Conservation (phyloP, 2,113 vertebrate species). For the Peromyscus polionotus region DNA sequence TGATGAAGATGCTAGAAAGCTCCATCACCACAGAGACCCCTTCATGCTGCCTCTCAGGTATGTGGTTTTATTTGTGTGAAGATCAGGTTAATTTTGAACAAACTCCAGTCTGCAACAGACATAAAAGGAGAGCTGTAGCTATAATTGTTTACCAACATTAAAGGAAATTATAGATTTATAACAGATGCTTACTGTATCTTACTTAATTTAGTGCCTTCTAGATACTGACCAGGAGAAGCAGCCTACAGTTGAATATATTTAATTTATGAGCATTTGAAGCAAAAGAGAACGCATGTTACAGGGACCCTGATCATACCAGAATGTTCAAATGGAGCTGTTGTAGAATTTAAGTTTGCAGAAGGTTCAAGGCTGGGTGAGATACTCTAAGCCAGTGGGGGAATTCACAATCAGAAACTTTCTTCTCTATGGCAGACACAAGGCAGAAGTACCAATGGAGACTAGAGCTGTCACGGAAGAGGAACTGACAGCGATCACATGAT, state of each 20-base stretch:
- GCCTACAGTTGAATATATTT: not conserved
- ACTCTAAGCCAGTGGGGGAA: not conserved
- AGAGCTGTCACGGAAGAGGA: not conserved
- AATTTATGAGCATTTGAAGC: not conserved
- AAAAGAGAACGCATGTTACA: not conserved
- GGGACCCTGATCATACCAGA: not conserved
- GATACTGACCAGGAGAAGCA: not conserved
- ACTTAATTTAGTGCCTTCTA: not conserved
- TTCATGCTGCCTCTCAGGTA: not conserved
- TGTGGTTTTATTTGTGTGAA: not conserved
- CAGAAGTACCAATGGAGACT: not conserved
- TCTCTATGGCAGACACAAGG: not conserved
- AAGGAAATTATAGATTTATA: not conserved
- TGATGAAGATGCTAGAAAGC: not conserved
- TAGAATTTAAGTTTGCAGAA: not conserved
- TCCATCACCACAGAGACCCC: not conserved
- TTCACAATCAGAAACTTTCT: not conserved
- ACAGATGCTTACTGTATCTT: not conserved
- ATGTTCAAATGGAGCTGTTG: not conserved
- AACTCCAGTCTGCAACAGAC: not conserved
- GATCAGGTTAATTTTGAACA: slow-evolving; percentile 12
- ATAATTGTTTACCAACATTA: slow-evolving; percentile 13
- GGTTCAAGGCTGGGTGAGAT: not conserved
- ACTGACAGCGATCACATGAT: not conserved
- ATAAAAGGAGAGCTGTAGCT: not conserved